Evolutionary conservation across 1,140 invertebrate species (phyloP).

Genomic region (Probaryconus sp.): DNA sequence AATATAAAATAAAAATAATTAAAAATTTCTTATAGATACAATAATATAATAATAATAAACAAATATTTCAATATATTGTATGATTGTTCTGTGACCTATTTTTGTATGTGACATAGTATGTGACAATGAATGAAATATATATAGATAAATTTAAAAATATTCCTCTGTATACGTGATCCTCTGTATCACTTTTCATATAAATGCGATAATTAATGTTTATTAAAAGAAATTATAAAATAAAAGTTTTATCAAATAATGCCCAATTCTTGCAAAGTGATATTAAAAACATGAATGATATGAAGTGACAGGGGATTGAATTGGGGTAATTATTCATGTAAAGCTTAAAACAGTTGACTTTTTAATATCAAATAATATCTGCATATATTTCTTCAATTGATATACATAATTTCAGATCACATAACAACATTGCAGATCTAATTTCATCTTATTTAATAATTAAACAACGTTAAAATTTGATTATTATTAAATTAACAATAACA

Average conservation of each 20-base stretch:
- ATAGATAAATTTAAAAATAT: no score
- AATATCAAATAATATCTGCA: conserved; percentile 43
- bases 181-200: no score
- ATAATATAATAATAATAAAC: no score
- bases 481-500: conserved; percentile 33
- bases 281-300: conserved; percentile 5
- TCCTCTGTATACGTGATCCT: no score
- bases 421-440: conserved; percentile 41
- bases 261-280: neutral
- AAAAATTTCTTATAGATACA: no score
- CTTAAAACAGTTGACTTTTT: conserved; percentile 13
- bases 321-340: conserved; percentile 12
- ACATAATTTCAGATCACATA: conserved; percentile 41
- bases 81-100: no score
- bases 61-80: conserved; percentile 3
- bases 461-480: conserved; percentile 18
- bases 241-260: no score
- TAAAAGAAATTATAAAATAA: no score
- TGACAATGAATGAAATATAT: no score
- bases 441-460: conserved; percentile 8
- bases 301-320: conserved; percentile 13
- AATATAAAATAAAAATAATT: conserved; percentile 12
- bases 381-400: conserved; percentile 38
- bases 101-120: no score
- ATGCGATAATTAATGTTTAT: no score